A percentile compares a stretch with the other conserved stretches of the same genome.
Conservation (phyloP, 2,888 invertebrate genomes). For the Cerastis leucographa region DNA sequence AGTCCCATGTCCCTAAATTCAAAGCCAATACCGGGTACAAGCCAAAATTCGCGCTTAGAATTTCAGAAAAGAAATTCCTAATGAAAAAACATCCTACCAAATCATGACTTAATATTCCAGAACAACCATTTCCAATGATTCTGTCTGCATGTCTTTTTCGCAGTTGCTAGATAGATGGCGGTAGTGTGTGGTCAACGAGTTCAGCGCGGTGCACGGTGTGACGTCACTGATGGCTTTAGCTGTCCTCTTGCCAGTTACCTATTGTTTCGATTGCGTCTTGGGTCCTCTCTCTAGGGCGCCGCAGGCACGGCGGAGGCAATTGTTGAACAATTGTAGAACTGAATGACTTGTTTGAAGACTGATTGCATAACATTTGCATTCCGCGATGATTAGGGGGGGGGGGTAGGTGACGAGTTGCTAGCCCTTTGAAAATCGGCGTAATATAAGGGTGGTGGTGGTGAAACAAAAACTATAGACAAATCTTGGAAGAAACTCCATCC, state of each 20-base stretch:
- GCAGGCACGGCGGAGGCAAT: neutral
- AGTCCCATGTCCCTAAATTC: neutral
- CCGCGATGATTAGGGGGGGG: slow-evolving; percentile 1
- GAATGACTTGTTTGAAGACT: slow-evolving; percentile 39
- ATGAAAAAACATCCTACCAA: neutral
- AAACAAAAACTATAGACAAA: neutral
- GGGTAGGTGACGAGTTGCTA: neutral
- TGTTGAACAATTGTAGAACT: slow-evolving; percentile 34
- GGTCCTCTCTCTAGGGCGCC: neutral
- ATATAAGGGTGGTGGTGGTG: neutral
- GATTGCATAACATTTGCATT: slow-evolving; percentile 40
- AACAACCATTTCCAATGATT: slow-evolving; percentile 8
- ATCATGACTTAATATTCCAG: neutral
- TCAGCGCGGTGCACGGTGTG: slow-evolving; percentile 28
- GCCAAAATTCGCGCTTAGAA: neutral
- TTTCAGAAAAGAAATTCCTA: neutral
- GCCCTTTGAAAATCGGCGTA: neutral
- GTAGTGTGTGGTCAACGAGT: slow-evolving; percentile 2
- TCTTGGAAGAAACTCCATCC: neutral
- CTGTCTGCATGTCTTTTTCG: neutral
- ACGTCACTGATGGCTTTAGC: slow-evolving; percentile 54
- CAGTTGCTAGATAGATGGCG: slow-evolving; percentile 26
- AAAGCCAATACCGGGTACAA: neutral
- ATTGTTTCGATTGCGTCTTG: neutral
- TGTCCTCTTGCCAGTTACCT: slow-evolving; percentile 9